Percentiles rank a stretch among this genome's conserved stretches.
Evolutionary conservation across 2,797 vertebrate genomes (phyloP).

Genomic region (Falco columbarius): DNA sequence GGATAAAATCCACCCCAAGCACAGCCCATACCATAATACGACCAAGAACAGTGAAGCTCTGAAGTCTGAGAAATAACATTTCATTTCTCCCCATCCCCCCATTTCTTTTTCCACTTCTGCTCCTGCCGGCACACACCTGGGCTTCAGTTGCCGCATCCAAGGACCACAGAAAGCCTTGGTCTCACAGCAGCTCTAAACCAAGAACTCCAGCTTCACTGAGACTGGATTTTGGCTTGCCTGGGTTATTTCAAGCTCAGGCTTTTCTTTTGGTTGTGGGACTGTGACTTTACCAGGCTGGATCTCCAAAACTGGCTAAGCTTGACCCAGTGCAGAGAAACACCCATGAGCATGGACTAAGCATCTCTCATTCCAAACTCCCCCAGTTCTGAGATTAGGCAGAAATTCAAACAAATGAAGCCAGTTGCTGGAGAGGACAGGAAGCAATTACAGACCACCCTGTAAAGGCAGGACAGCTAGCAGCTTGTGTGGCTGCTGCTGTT

Average conservation of each 20-base stretch:
- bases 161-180: not conserved
- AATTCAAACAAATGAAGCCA: conserved; percentile 76
- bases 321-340: not conserved
- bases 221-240: not conserved
- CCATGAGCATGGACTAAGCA: conserved; percentile 38
- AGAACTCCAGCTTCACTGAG: not conserved
- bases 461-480: conserved; percentile 57
- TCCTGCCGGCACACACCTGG: not conserved
- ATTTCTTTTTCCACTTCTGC: not conserved
- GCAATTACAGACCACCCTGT: conserved; percentile 79
- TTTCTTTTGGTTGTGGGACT: not conserved
- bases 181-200: not conserved
- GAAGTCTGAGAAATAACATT: conserved; percentile 8
- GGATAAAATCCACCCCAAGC: conserved; percentile 41
- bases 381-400: conserved; percentile 57
- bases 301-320: not conserved
- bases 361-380: conserved; percentile 18
- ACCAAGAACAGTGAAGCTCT: not conserved
- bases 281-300: not conserved
- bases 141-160: not conserved
- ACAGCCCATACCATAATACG: not conserved
- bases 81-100: not conserved
- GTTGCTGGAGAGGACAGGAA: conserved; percentile 78
- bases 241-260: not conserved
- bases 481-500: conserved; percentile 67